These are phyloP conservation scores for Clistopyga incitator DNA, from an alignment of 2,888 invertebrate species.

Conservation along the genomic window DNA sequence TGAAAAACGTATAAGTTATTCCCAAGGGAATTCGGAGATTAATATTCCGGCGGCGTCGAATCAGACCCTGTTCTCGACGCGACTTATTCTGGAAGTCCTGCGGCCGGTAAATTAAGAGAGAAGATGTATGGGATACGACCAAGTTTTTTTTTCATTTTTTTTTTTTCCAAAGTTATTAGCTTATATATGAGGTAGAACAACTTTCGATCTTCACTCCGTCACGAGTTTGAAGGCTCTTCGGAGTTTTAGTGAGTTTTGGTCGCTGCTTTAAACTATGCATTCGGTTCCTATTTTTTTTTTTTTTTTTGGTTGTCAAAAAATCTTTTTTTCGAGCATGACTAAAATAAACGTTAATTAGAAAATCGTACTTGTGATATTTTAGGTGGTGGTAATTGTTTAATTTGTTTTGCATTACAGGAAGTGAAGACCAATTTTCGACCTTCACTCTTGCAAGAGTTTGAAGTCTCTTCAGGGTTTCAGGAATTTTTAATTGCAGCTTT, in stretches of 20 bases:
- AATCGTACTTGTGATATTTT: too few relatives aligned
- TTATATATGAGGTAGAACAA: neutral
- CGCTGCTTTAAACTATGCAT: too few relatives aligned
- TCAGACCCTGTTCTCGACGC: neutral
- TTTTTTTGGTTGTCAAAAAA: too few relatives aligned
- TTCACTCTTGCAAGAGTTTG: too few relatives aligned
- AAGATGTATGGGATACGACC: neutral
- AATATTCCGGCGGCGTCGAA: conserved; percentile 46
- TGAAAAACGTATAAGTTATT: conserved; percentile 44
- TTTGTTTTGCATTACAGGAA: too few relatives aligned
- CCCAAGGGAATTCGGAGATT: conserved; percentile 39
- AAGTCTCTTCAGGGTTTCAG: too few relatives aligned
- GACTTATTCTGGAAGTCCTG: conserved; percentile 13
- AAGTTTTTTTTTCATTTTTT: neutral
- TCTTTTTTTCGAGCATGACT: too few relatives aligned
- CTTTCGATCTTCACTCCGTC: neutral
- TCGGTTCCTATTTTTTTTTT: too few relatives aligned
- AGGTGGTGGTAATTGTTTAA: too few relatives aligned
- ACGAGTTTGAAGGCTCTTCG: neutral
- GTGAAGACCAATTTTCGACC: too few relatives aligned
- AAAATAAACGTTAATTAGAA: too few relatives aligned
- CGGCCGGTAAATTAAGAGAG: conserved; percentile 31
- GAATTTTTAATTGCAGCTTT: too few relatives aligned
- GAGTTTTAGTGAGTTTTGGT: neutral
- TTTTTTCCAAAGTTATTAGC: neutral